Percentiles rank a stretch among this genome's conserved stretches.
Evolutionary conservation across 2,888 invertebrate species (phyloP).

Genomic region (Pheosia gnoma): DNA sequence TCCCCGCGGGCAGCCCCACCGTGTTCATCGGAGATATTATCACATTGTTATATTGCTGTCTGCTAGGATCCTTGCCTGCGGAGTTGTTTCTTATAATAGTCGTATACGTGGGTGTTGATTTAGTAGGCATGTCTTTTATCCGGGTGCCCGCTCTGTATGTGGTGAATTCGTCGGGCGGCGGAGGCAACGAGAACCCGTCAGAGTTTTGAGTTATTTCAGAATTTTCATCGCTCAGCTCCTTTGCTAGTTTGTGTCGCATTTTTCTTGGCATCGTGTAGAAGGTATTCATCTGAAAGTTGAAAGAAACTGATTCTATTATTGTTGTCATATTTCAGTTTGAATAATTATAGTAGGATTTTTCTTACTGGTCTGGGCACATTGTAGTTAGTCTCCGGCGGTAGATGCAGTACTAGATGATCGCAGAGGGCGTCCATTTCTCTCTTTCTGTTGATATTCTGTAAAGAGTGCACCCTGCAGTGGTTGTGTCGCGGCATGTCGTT

Average conservation of each 20-base stretch:
- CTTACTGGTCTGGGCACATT: constrained; percentile 69
- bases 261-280: constrained; percentile 80
- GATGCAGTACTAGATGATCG: constrained; percentile 72
- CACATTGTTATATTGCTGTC: constrained; percentile 54
- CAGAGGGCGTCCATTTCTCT: constrained; percentile 70
- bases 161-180: constrained; percentile 77
- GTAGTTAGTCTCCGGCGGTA: constrained; percentile 71
- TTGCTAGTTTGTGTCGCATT: constrained; percentile 65
- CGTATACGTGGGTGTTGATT: constrained; percentile 66
- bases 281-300: constrained; percentile 70
- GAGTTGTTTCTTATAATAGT: constrained; percentile 65
- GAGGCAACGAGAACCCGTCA: constrained; percentile 75
- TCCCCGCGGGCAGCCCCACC: constrained; percentile 70
- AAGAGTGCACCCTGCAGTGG: constrained; percentile 70
- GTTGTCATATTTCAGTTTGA: neutral
- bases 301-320: neutral
- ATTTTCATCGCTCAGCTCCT: constrained; percentile 70
- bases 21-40: constrained; percentile 70
- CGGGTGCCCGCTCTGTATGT: constrained; percentile 69
- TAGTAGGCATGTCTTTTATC: constrained; percentile 68
- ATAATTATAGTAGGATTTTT: neutral
- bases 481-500: constrained; percentile 56
- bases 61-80: constrained; percentile 53
- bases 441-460: constrained; percentile 72
- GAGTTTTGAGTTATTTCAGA: constrained; percentile 76